A percentile compares a stretch with the other conserved stretches of the same genome.
Conservation (phyloP, 1,140 invertebrate genomes). For the Sipha flava region DNA sequence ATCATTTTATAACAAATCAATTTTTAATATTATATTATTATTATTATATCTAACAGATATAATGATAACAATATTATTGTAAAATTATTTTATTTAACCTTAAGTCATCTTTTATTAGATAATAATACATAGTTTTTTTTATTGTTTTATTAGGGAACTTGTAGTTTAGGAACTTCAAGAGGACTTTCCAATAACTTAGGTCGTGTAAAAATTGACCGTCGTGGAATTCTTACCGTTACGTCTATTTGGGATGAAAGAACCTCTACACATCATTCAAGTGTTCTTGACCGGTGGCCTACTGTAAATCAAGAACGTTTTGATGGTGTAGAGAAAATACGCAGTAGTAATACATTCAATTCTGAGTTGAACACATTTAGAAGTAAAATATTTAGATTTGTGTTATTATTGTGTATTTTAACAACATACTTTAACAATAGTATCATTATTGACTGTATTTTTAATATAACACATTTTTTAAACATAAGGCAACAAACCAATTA, state of each 20-base stretch:
- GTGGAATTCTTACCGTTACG: constrained; percentile 17
- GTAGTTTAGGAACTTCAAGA: not conserved
- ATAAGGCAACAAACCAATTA: constrained; percentile 3
- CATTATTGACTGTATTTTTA: not conserved
- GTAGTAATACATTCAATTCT: constrained; percentile 8
- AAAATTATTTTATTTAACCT: no score
- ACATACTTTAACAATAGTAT: no score
- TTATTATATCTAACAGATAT: no score
- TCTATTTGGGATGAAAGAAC: constrained; percentile 1
- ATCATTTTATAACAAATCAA: no score
- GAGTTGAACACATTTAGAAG: constrained; percentile 22
- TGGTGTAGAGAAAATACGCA: not conserved
- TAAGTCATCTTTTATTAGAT: no score
- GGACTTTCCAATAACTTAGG: not conserved
- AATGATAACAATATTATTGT: no score
- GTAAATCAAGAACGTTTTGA: not conserved
- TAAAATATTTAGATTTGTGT: not conserved
- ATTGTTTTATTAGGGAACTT: not conserved
- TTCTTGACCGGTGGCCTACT: not conserved
- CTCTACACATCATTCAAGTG: not conserved
- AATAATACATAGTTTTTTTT: not conserved
- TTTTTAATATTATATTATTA: no score
- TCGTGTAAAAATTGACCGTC: constrained; percentile 17
- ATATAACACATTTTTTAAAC: no score
- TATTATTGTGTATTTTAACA: not conserved